Evolutionary conservation across 1,140 invertebrate species (phyloP).

Genomic region (Zaprionus nigranus): DNA sequence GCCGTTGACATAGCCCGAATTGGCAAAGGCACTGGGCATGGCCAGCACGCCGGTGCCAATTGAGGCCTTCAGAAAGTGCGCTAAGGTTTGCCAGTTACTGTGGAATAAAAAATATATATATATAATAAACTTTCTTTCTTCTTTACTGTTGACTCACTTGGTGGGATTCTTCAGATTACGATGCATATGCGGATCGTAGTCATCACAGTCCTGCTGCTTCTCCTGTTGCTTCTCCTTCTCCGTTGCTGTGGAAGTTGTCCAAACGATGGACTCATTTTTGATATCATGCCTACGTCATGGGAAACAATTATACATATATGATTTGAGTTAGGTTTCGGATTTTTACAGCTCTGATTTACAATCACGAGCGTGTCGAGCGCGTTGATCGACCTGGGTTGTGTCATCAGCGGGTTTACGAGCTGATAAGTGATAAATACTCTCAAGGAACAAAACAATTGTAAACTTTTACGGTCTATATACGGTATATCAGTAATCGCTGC

Average conservation of each 20-base stretch:
- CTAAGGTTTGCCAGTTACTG: conserved; percentile 88
- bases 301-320: conserved; percentile 19
- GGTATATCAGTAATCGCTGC: conserved; percentile 12
- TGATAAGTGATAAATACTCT: conserved; percentile 31
- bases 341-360: conserved; percentile 33
- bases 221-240: neutral
- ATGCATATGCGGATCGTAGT: conserved; percentile 88
- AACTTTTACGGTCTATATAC: conserved; percentile 18
- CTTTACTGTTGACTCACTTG: conserved; percentile 87
- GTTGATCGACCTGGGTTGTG: conserved; percentile 10
- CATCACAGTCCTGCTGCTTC: conserved; percentile 60
- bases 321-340: conserved; percentile 48
- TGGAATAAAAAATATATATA: conserved; percentile 46
- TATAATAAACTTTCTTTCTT: too few relatives aligned
- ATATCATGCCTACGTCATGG: conserved; percentile 39
- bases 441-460: conserved; percentile 49
- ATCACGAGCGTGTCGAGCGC: neutral
- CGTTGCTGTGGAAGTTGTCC: conserved; percentile 21
- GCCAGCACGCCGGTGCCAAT: conserved; percentile 92
- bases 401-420: conserved; percentile 16
- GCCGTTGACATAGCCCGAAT: conserved; percentile 89
- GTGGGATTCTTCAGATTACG: conserved; percentile 89
- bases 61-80: conserved; percentile 90
- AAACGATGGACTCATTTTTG: conserved; percentile 47
- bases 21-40: conserved; percentile 91